Percentiles rank a stretch among this genome's conserved stretches.
Conservation (phyloP, 2,888 invertebrate genomes). For the Drosophila vallismaia region DNA sequence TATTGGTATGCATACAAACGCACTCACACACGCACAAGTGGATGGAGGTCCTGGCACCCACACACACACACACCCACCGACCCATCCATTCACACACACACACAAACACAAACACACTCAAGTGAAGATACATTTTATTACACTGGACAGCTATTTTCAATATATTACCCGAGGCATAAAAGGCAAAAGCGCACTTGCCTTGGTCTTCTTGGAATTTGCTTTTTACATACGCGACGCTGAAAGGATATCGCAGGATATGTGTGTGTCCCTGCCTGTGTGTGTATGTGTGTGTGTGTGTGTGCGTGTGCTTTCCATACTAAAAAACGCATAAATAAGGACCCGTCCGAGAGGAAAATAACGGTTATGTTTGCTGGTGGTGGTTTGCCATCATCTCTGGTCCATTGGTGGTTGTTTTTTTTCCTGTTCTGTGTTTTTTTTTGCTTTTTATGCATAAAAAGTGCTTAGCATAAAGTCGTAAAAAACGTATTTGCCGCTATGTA, state of each 20-base stretch:
- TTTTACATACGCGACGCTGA: slow-evolving; percentile 72
- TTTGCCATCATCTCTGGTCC: slow-evolving; percentile 34
- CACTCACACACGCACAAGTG: slow-evolving; percentile 21
- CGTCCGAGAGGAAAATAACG: slow-evolving; percentile 66
- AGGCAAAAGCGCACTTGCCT: slow-evolving; percentile 57
- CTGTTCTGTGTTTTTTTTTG: slow-evolving; percentile 27
- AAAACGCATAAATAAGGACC: slow-evolving; percentile 79
- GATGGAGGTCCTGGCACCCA: slow-evolving; percentile 10
- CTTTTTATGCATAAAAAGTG: slow-evolving; percentile 81
- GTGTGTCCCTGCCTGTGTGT: background rate
- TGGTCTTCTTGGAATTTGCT: slow-evolving; percentile 38
- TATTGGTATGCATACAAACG: slow-evolving; percentile 74
- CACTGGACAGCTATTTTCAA: slow-evolving; percentile 80
- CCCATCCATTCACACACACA: slow-evolving; percentile 32
- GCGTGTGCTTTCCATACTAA: slow-evolving; percentile 78
- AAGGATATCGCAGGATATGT: slow-evolving; percentile 59
- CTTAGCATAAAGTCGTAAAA: slow-evolving; percentile 82
- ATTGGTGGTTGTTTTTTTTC: slow-evolving; percentile 46
- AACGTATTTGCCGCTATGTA: slow-evolving; percentile 75
- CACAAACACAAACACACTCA: slow-evolving; percentile 33
- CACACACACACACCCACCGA: slow-evolving; percentile 32
- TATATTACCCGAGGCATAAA: slow-evolving; percentile 79
- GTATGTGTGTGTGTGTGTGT: slow-evolving; percentile 33
- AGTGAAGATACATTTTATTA: slow-evolving; percentile 74
- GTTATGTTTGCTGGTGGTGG: slow-evolving; percentile 59